Evolutionary conservation across 2,888 invertebrate genomes (phyloP).

Genomic region (Abscondita cerata): DNA sequence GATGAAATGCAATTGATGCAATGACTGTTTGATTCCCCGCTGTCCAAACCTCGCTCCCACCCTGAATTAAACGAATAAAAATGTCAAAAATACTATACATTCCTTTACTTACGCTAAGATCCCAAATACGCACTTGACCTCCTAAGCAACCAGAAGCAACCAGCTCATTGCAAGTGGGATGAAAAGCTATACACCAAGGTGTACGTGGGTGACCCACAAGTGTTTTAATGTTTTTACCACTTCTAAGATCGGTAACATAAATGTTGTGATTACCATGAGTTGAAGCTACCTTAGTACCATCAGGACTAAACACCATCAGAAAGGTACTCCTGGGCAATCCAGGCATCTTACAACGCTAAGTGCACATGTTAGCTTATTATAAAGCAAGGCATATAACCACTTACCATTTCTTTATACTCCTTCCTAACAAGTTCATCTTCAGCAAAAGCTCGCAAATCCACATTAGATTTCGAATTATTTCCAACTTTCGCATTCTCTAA

Average conservation of each 20-base stretch:
- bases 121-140: conserved; percentile 91
- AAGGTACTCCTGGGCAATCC: conserved; percentile 82
- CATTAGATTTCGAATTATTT: conserved; percentile 17
- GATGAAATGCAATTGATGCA: conserved; percentile 88
- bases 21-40: conserved; percentile 77
- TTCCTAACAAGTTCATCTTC: conserved; percentile 71
- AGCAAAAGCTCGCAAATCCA: conserved; percentile 54
- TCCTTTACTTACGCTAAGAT: conserved; percentile 68
- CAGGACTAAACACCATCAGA: conserved; percentile 87
- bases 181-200: conserved; percentile 91
- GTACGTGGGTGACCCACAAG: conserved; percentile 85
- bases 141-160: conserved; percentile 88
- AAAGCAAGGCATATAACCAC: background rate
- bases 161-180: conserved; percentile 82
- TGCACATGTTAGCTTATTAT: conserved; percentile 35
- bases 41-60: conserved; percentile 86
- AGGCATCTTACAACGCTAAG: conserved; percentile 74
- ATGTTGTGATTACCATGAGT: conserved; percentile 91
- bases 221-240: conserved; percentile 78
- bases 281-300: conserved; percentile 84
- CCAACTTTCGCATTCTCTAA: conserved; percentile 46
- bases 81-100: background rate
- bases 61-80: too few relatives aligned
- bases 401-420: conserved; percentile 67
- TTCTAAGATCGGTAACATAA: conserved; percentile 81